Percentiles rank a stretch among this genome's conserved stretches.
phyloP scores from a whole-genome alignment of 2,888 invertebrate species.

The Elysia crispata region DNA sequence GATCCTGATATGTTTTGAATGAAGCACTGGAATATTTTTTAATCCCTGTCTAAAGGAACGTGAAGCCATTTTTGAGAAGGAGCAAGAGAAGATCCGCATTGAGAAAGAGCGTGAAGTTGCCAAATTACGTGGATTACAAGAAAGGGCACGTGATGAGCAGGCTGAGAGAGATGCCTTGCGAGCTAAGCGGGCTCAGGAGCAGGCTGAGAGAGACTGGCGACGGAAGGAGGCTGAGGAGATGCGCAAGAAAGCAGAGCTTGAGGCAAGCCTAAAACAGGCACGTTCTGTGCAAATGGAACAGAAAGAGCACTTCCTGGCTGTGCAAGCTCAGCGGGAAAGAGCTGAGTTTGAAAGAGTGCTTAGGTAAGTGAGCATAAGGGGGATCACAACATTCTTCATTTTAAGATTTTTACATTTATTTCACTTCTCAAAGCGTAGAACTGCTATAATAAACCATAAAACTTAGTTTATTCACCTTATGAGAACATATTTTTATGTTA shows the following conservation, averaged over 20 bases:
- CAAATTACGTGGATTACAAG: constrained; percentile 74
- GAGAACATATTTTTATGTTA: too few relatives aligned
- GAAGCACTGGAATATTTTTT: too few relatives aligned
- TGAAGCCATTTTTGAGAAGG: constrained; percentile 74
- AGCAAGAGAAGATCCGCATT: constrained; percentile 75
- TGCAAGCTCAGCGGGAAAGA: constrained; percentile 77
- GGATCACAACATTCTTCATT: too few relatives aligned
- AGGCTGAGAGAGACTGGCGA: constrained; percentile 77
- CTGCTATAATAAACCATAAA: too few relatives aligned
- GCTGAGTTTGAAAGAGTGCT: constrained; percentile 77
- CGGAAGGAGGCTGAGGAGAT: constrained; percentile 74
- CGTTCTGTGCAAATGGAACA: constrained; percentile 75
- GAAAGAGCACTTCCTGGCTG: constrained; percentile 77
- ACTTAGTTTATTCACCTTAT: too few relatives aligned
- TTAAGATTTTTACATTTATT: too few relatives aligned
- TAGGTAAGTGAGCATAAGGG: too few relatives aligned
- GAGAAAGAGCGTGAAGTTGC: constrained; percentile 77
- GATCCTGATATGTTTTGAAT: too few relatives aligned
- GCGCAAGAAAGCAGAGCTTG: constrained; percentile 73
- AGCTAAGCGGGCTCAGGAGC: constrained; percentile 77
- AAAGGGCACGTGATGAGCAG: constrained; percentile 76
- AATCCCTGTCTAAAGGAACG: constrained; percentile 68
- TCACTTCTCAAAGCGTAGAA: too few relatives aligned
- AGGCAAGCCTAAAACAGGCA: constrained; percentile 74
- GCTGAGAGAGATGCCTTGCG: constrained; percentile 76